Evolutionary conservation across 1,140 invertebrate species (phyloP).

Genomic region (Eueides isabella): DNA sequence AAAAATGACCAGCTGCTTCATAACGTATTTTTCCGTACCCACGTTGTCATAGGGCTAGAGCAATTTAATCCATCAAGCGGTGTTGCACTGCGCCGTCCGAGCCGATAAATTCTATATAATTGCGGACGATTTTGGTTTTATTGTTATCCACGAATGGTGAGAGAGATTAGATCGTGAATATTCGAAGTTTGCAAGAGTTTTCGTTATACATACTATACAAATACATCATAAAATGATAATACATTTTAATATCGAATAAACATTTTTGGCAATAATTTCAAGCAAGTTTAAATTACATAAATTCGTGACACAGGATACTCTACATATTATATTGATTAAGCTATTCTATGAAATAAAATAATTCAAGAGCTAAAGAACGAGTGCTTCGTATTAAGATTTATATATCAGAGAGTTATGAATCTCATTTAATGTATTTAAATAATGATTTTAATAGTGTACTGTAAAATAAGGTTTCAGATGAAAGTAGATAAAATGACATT

Average conservation of each 20-base stretch:
- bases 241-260: neutral
- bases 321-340: too few relatives aligned
- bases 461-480: too few relatives aligned
- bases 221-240: neutral
- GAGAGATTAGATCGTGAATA: slow-evolving; percentile 60
- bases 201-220: neutral
- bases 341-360: too few relatives aligned
- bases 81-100: slow-evolving; percentile 64
- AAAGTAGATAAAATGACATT: too few relatives aligned
- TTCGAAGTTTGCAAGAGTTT: slow-evolving; percentile 15
- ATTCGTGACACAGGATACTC: too few relatives aligned
- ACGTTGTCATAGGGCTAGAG: slow-evolving; percentile 82
- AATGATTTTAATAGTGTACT: too few relatives aligned
- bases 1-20: slow-evolving; percentile 83
- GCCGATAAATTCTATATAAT: slow-evolving; percentile 79
- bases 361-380: too few relatives aligned
- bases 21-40: slow-evolving; percentile 81
- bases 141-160: slow-evolving; percentile 62
- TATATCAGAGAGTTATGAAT: too few relatives aligned
- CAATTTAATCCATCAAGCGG: slow-evolving; percentile 83
- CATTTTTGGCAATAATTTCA: neutral
- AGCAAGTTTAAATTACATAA: too few relatives aligned
- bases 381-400: too few relatives aligned
- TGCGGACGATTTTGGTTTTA: slow-evolving; percentile 75
- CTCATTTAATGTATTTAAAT: too few relatives aligned